Conservation (phyloP, 2,888 invertebrate species). For the Callinectes sapidus region DNA sequence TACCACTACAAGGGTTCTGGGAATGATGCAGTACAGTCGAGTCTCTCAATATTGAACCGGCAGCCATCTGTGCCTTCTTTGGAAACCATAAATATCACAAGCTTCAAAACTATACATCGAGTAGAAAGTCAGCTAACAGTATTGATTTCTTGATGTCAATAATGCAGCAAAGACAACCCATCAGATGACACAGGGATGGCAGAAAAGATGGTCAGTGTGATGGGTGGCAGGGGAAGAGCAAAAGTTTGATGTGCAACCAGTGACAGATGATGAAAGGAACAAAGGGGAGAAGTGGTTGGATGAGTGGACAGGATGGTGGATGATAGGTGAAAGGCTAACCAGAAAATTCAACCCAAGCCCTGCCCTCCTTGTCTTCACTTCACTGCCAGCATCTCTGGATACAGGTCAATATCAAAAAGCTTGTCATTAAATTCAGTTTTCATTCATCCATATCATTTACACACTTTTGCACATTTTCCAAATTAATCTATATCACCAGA, state of each 20-base stretch:
- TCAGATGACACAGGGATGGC: no score
- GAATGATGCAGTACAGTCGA: not conserved
- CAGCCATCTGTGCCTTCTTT: not conserved
- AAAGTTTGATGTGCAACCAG: no score
- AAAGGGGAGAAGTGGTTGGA: no score
- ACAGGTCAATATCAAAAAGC: not conserved
- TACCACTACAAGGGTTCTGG: constrained; percentile 16
- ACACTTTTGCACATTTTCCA: not conserved
- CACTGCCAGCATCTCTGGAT: no score
- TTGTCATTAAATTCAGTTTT: not conserved
- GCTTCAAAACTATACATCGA: not conserved
- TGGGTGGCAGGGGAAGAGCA: no score
- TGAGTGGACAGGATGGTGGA: no score
- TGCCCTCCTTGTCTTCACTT: no score
- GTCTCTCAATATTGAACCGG: not conserved
- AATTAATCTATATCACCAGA: not conserved
- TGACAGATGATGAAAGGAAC: no score
- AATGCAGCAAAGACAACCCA: not conserved
- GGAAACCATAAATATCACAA: not conserved
- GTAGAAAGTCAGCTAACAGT: not conserved
- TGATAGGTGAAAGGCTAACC: no score
- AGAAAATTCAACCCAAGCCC: no score
- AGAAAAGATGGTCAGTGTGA: no score
- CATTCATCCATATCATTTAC: not conserved
- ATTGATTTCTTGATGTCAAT: not conserved